A percentile compares a stretch with the other conserved stretches of the same genome.
Evolutionary conservation across 2,797 vertebrate species (phyloP).

Genomic region (Neosilurus mollespiculum): DNA sequence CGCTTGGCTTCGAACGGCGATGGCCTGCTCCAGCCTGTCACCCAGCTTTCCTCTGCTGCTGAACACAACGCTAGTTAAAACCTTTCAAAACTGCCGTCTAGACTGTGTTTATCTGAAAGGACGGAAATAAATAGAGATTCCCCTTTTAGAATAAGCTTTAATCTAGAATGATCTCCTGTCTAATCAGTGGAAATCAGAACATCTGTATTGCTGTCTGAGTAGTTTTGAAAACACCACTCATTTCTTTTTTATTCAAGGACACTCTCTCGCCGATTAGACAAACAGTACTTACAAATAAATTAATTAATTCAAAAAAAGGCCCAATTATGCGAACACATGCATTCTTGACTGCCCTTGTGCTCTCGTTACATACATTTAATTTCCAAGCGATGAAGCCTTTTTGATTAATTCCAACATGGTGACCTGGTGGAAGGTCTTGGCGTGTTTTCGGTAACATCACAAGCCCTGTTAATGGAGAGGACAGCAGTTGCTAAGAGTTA

Average conservation of each 20-base stretch:
- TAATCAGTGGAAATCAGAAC: neutral
- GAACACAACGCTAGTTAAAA: neutral
- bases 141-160: neutral
- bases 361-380: neutral
- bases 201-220: neutral
- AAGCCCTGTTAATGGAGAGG: neutral
- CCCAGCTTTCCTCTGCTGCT: constrained; percentile 24
- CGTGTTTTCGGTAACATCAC: neutral
- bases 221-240: neutral
- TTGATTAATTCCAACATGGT: neutral
- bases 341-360: neutral
- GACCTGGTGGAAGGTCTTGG: neutral
- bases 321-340: neutral
- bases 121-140: neutral
- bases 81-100: no score
- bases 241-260: neutral
- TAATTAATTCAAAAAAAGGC: neutral
- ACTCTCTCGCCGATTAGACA: neutral
- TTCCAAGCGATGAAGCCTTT: neutral
- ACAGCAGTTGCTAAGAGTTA: no score
- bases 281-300: neutral
- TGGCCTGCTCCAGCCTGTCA: constrained; percentile 5
- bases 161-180: neutral
- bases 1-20: constrained; percentile 27
- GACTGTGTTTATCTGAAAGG: neutral